Base-by-base conservation (phyloP, 2,797 vertebrate species). In the Acanthornis magna region DNA sequence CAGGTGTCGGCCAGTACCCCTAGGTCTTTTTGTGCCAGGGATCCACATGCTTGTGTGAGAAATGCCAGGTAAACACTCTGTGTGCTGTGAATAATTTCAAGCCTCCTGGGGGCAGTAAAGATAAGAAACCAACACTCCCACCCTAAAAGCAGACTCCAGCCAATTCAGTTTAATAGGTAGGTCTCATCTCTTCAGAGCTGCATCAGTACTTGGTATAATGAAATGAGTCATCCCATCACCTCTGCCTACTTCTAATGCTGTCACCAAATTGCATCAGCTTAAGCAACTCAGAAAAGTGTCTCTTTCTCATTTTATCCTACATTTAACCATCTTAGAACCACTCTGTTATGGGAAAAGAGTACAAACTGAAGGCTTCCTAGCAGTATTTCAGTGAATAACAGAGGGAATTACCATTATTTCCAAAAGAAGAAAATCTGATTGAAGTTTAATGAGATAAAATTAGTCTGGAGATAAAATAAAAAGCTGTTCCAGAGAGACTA, bases 1-100 rank as follows among this genome's bases (percentile, higher is more conserved):
- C 4, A 3, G 32, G 43, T 13, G 10, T 10, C 0, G 1, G n/a
- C 26, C 50, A 22, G 32, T 1, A 1, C 8, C 32, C 5, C 26
- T 51, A 57, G 34, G 26, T 50, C 18, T 27, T 50, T 87, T 87
- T 32, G 36, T 50, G 66, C 36, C 36, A 22, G 40, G 21, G 50
- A 71, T 36, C 0, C 1, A 15, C 36, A 21, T 22, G 40, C n/a
- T 51, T 62, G 45, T 61, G 27, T 70, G 55, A 79, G 47, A 81
- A 51, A 40, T 36, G 30, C 26, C 62, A 84, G 38, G 57, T 84
- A 78, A 93, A 81, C 50, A 15, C 14, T 30, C 21, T 18, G 18
- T 70, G 65, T 42, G 30, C 66, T 38, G 15, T 29, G 62, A 78
- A 65, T 25, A 88, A 78, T 43, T 84, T 73, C 23, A 60, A 83